phyloP scores from a whole-genome alignment of 1,140 invertebrate genomes.

The Dreissena polymorpha region DNA sequence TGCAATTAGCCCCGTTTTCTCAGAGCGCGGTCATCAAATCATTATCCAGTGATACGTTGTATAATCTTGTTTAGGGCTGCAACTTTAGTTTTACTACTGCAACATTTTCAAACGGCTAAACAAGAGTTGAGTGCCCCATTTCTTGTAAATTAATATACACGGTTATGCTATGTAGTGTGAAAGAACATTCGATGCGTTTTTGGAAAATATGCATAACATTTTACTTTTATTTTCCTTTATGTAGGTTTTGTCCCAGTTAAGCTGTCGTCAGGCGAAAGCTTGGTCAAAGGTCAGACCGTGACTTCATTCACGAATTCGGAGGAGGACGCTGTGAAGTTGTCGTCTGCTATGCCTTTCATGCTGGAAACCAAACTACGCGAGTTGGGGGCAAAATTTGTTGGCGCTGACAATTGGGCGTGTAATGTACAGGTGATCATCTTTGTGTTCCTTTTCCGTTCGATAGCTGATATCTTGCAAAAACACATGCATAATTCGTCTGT shows the following conservation, averaged over 20 bases:
- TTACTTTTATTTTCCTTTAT: neutral
- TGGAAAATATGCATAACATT: too few species aligned
- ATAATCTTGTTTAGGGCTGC: too few species aligned
- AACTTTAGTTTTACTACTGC: too few species aligned
- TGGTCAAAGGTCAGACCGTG: constrained; percentile 65
- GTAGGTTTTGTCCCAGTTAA: constrained; percentile 64
- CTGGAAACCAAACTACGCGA: constrained; percentile 68
- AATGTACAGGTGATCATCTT: constrained; percentile 59
- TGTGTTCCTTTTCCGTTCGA: neutral
- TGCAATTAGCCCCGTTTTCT: too few species aligned
- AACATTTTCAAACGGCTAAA: too few species aligned
- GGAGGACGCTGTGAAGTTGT: constrained; percentile 63
- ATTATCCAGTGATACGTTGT: too few species aligned
- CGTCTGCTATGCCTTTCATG: constrained; percentile 66
- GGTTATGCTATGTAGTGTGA: too few species aligned
- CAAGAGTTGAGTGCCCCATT: too few species aligned
- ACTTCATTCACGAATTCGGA: constrained; percentile 70
- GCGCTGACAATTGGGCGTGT: constrained; percentile 36
- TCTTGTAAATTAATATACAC: too few species aligned
- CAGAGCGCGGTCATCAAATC: too few species aligned
- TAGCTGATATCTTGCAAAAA: neutral
- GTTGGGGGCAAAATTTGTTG: constrained; percentile 60
- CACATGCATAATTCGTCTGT: neutral
- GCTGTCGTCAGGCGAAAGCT: constrained; percentile 58
- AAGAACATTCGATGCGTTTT: too few species aligned